Evolutionary conservation across 2,888 invertebrate species (phyloP).

Genomic region (Eristalis arbustorum): DNA sequence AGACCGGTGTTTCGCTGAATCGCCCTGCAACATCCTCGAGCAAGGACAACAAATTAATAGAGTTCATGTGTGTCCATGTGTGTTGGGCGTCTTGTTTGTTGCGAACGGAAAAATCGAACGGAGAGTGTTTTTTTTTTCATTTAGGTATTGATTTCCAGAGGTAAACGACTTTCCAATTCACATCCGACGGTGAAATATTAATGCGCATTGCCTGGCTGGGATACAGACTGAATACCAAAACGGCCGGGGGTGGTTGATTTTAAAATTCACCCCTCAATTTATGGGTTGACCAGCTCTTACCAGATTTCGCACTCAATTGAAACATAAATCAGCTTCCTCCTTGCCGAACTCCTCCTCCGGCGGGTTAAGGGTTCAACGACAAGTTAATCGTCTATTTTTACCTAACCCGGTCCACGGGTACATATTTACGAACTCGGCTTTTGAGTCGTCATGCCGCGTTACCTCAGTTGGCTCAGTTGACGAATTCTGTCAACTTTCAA

Average conservation of each 20-base stretch:
- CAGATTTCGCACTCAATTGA: slow-evolving; percentile 79
- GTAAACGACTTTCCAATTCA: slow-evolving; percentile 39
- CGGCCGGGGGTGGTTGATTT: slow-evolving; percentile 48
- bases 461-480: slow-evolving; percentile 19
- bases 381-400: slow-evolving; percentile 54
- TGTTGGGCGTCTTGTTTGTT: neutral
- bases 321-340: slow-evolving; percentile 71
- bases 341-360: neutral
- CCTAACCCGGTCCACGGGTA: neutral
- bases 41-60: slow-evolving; percentile 8
- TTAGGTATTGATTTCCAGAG: slow-evolving; percentile 5
- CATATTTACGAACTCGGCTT: neutral
- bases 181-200: slow-evolving; percentile 46
- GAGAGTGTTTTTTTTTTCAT: neutral
- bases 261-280: slow-evolving; percentile 65
- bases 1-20: neutral
- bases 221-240: slow-evolving; percentile 20
- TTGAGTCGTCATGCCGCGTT: slow-evolving; percentile 54
- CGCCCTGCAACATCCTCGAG: neutral
- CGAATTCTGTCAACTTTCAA: slow-evolving; percentile 56
- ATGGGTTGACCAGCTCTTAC: slow-evolving; percentile 58
- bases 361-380: slow-evolving; percentile 59
- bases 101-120: neutral
- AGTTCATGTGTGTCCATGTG: neutral
- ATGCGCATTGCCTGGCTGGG: slow-evolving; percentile 15